A percentile compares a stretch with the other conserved stretches of the same genome.
phyloP scores from a whole-genome alignment of 2,797 vertebrate species.

The Trachurus trachurus region DNA sequence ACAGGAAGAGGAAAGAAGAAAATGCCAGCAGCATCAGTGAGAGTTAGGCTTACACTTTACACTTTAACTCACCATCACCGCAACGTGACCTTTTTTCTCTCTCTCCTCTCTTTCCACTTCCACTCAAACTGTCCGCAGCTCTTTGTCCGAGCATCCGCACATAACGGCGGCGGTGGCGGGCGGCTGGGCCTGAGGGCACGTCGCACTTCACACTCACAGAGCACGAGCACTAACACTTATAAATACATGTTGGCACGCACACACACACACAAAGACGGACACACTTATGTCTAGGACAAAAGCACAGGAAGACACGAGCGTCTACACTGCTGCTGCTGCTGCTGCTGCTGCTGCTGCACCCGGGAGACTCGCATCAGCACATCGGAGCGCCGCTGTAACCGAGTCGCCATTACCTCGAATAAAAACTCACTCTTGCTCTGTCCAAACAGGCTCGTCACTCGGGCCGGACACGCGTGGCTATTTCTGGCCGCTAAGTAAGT shows the following conservation, averaged over 20 bases:
- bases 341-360: constrained; percentile 1
- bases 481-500: constrained; percentile 67
- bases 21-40: neutral
- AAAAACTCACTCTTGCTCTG: constrained; percentile 61
- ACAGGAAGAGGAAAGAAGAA: neutral
- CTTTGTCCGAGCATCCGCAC: constrained; percentile 16
- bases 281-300: constrained; percentile 41
- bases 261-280: constrained; percentile 16
- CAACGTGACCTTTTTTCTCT: neutral
- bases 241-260: constrained; percentile 8
- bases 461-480: constrained; percentile 59
- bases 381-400: constrained; percentile 23
- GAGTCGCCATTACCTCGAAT: constrained; percentile 59
- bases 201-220: constrained; percentile 33
- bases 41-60: constrained; percentile 14
- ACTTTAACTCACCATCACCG: constrained; percentile 8
- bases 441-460: constrained; percentile 65
- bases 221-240: constrained; percentile 9
- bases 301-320: constrained; percentile 11
- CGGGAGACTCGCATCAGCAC: constrained; percentile 57
- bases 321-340: neutral
- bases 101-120: constrained; percentile 6
- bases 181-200: constrained; percentile 23
- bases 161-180: too few species aligned
- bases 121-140: neutral